Evolutionary conservation across 2,113 vertebrate genomes (phyloP).

Genomic region (Dipodomys merriami): DNA sequence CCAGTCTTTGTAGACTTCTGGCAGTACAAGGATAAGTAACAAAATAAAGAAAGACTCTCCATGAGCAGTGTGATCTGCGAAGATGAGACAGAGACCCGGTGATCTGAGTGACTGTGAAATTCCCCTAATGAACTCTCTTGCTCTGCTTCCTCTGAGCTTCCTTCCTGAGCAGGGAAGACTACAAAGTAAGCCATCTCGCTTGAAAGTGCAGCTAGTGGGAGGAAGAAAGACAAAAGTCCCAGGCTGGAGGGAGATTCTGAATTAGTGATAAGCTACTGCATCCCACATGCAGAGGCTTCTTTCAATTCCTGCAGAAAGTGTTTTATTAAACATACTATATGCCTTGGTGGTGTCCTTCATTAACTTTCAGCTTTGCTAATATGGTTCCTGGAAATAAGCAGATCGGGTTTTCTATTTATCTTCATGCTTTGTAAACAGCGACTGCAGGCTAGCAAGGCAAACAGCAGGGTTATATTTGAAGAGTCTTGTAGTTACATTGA

Average conservation of each 20-base stretch:
- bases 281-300: conserved; percentile 50
- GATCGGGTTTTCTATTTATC: conserved; percentile 58
- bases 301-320: conserved; percentile 62
- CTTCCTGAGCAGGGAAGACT: conserved; percentile 55
- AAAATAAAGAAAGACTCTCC: conserved; percentile 74
- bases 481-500: conserved; percentile 1
- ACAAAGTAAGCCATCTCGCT: conserved; percentile 66
- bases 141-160: conserved; percentile 27
- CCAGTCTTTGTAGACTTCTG: conserved; percentile 68
- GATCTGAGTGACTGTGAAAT: conserved; percentile 68
- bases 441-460: conserved; percentile 29
- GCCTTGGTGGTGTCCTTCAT: conserved; percentile 46
- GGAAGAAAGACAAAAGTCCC: conserved; percentile 72
- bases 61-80: conserved; percentile 65
- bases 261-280: conserved; percentile 73
- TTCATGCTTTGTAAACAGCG: conserved; percentile 58
- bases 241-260: conserved; percentile 65
- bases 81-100: conserved; percentile 71
- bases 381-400: conserved; percentile 50
- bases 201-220: conserved; percentile 62
- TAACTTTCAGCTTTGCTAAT: conserved; percentile 59
- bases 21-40: conserved; percentile 66
- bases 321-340: conserved; percentile 71
- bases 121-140: conserved; percentile 75
- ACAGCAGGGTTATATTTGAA: conserved; percentile 55